phyloP scores from a whole-genome alignment of 2,888 invertebrate species.

The Eilema caniola region DNA sequence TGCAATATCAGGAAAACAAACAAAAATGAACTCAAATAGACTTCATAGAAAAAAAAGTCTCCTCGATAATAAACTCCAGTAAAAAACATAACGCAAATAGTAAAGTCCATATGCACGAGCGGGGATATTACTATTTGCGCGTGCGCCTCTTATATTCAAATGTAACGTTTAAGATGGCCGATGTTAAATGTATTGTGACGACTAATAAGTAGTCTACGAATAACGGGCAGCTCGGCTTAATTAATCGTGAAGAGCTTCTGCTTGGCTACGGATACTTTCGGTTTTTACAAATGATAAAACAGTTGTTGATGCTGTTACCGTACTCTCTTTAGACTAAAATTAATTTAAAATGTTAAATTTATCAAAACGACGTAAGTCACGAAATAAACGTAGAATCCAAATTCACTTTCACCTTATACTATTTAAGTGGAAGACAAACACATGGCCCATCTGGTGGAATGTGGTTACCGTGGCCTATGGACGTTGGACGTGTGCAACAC shows the following conservation, averaged over 20 bases:
- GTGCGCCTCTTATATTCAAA: constrained; percentile 41
- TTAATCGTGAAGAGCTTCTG: constrained; percentile 74
- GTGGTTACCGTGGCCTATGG: too few species aligned
- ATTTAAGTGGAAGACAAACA: too few species aligned
- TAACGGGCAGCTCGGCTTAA: constrained; percentile 76
- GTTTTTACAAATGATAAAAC: constrained; percentile 46
- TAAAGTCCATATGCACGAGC: neutral
- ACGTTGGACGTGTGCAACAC: too few species aligned
- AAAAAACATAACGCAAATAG: constrained; percentile 19
- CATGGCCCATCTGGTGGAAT: too few species aligned
- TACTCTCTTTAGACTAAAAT: neutral
- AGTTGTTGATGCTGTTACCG: neutral
- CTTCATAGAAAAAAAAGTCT: neutral
- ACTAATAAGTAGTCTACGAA: constrained; percentile 76
- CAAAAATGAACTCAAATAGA: too few species aligned
- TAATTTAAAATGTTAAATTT: neutral
- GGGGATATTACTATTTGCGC: constrained; percentile 26
- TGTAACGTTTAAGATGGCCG: constrained; percentile 62
- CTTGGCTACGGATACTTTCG: constrained; percentile 56
- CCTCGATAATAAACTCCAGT: neutral
- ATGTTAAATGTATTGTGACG: constrained; percentile 83
- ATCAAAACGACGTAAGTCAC: neutral
- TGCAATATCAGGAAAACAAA: neutral
- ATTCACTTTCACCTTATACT: neutral
- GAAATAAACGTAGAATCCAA: neutral